These are phyloP conservation scores for Micromesistius poutassou DNA, from an alignment of 2,797 vertebrate genomes.

Conservation along the genomic window DNA sequence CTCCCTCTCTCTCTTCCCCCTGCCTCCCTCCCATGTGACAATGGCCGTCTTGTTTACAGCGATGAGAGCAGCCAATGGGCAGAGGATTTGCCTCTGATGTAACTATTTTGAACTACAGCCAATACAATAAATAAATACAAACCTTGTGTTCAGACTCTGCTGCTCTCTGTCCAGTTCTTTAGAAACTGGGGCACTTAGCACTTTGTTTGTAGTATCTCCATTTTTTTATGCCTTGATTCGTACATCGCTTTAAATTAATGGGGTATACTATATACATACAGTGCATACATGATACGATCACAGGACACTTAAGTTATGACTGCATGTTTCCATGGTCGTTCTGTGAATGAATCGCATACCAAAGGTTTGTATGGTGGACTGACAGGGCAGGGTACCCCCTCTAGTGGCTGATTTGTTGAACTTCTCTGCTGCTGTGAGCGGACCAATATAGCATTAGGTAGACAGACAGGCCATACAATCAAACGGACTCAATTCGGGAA, in stretches of 20 bases:
- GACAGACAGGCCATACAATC: too few species aligned
- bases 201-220: neutral
- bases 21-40: conserved; percentile 30
- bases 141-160: neutral
- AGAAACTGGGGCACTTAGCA: neutral
- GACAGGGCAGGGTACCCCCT: neutral
- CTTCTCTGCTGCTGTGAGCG: neutral
- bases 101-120: neutral
- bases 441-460: too few species aligned
- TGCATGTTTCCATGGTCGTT: neutral
- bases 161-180: neutral
- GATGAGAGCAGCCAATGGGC: conserved; percentile 30
- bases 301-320: neutral
- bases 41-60: conserved; percentile 45
- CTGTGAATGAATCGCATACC: neutral
- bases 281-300: neutral
- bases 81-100: neutral
- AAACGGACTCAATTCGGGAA: too few species aligned
- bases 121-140: neutral
- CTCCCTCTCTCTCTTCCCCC: conserved; percentile 6
- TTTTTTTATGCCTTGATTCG: neutral
- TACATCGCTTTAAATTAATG: neutral
- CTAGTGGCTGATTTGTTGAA: neutral
- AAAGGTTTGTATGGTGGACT: neutral
- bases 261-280: neutral